Conservation (phyloP, 2,113 vertebrate genomes). For the Vulpes lagopus region DNA sequence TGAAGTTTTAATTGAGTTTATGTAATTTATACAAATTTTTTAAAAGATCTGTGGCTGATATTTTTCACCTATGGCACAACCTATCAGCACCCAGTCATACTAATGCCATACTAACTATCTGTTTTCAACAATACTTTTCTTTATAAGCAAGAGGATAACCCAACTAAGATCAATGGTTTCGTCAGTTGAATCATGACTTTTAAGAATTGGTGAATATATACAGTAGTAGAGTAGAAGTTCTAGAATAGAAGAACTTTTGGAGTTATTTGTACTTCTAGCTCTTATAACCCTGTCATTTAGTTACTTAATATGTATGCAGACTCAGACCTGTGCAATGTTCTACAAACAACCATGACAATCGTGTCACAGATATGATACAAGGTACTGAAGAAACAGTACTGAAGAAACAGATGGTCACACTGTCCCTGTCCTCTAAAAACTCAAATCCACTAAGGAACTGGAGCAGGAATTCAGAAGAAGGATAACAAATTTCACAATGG, state of each 20-base stretch:
- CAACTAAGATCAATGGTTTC: not conserved
- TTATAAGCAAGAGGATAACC: not conserved
- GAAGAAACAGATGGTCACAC: not conserved
- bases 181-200: not conserved
- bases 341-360: not conserved
- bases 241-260: not conserved
- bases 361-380: not conserved
- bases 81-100: not conserved
- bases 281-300: not conserved
- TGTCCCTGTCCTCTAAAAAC: not conserved
- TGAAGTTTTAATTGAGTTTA: slow-evolving; percentile 47
- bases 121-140: not conserved
- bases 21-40: slow-evolving; percentile 22
- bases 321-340: not conserved
- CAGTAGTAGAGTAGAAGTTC: not conserved
- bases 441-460: not conserved
- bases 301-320: not conserved
- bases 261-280: not conserved
- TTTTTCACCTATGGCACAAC: slow-evolving; percentile 4
- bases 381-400: not conserved
- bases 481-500: not conserved
- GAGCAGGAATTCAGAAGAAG: not conserved
- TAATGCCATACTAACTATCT: not conserved
- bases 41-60: not conserved
- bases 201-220: not conserved